Evolutionary conservation across 2,113 vertebrate genomes (phyloP).

Genomic region (Oenanthe oenanthe): DNA sequence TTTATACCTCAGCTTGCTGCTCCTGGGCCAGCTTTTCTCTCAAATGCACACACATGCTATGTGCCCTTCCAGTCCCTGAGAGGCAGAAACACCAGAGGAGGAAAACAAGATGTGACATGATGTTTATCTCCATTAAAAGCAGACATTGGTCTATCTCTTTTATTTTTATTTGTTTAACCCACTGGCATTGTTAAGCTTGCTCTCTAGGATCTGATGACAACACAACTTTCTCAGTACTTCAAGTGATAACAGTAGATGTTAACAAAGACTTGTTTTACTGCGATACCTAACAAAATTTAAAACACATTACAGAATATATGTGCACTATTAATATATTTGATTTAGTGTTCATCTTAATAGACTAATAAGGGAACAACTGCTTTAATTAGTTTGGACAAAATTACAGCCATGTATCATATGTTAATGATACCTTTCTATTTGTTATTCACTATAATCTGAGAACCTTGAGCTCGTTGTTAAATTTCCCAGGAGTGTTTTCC

Average conservation of each 20-base stretch:
- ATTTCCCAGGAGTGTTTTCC: conserved; percentile 45
- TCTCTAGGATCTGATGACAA: background rate
- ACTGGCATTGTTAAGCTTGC: background rate
- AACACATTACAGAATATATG: background rate
- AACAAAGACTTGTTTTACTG: background rate
- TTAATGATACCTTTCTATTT: conserved; percentile 41
- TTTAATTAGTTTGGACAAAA: conserved; percentile 50
- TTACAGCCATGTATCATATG: conserved; percentile 29
- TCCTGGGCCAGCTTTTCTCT: background rate
- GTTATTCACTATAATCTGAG: conserved; percentile 38
- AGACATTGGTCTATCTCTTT: background rate
- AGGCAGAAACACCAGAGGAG: background rate
- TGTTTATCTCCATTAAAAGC: background rate
- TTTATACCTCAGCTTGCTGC: background rate
- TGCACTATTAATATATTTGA: background rate
- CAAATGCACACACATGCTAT: rapidly evolving
- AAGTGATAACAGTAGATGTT: background rate
- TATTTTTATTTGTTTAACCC: background rate
- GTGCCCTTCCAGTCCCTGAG: background rate
- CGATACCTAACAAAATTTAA: background rate
- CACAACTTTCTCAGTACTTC: background rate
- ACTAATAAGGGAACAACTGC: background rate
- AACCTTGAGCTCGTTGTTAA: conserved; percentile 1
- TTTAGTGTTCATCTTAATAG: background rate
- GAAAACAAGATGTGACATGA: background rate